Evolutionary conservation across 2,797 vertebrate genomes (phyloP).

Genomic region (Rhinogobio ventralis): DNA sequence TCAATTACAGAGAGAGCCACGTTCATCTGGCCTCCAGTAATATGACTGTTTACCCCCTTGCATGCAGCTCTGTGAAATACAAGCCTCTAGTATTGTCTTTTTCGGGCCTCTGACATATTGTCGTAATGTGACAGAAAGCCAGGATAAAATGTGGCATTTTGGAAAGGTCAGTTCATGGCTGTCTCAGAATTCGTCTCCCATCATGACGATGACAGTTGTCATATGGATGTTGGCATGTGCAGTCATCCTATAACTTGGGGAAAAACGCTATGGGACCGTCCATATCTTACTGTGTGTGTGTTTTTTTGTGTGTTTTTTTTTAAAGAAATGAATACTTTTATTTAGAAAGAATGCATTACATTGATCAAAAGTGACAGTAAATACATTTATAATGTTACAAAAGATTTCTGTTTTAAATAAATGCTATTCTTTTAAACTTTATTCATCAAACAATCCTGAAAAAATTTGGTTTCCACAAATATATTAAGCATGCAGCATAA

Average conservation of each 20-base stretch:
- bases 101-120: constrained; percentile 90
- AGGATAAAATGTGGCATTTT: constrained; percentile 98
- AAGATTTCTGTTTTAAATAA: background rate
- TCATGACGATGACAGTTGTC: constrained; percentile 79
- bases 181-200: constrained; percentile 78
- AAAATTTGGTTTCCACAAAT: background rate
- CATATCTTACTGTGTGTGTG: background rate
- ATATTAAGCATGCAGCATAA: background rate
- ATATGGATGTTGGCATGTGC: constrained; percentile 79
- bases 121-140: constrained; percentile 93
- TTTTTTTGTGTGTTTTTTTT: too few relatives aligned
- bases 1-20: constrained; percentile 71
- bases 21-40: constrained; percentile 66
- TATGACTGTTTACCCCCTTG: constrained; percentile 63
- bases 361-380: background rate
- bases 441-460: background rate
- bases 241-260: constrained; percentile 68
- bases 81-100: constrained; percentile 81
- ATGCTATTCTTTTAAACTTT: background rate
- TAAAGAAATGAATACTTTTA: background rate
- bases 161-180: constrained; percentile 94
- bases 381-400: background rate
- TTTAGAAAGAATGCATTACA: background rate
- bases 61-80: constrained; percentile 72
- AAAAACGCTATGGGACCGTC: background rate